Conservation (phyloP, 2,888 invertebrate genomes). For the Hydrotaea cyrtoneurina region DNA sequence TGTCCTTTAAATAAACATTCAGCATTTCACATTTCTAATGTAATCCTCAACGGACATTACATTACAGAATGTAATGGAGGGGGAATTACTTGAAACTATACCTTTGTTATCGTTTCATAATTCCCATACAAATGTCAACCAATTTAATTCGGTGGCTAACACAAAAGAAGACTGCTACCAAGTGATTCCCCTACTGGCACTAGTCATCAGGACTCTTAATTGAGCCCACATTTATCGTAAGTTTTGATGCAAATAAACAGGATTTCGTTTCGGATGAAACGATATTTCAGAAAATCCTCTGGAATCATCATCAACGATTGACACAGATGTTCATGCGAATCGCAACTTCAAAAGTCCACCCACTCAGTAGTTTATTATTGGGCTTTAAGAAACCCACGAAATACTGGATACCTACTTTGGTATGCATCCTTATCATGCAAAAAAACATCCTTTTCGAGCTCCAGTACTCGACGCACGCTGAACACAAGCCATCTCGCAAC, state of each 20-base stretch:
- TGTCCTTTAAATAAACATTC: neutral
- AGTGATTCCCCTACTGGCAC: slow-evolving; percentile 48
- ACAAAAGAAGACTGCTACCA: slow-evolving; percentile 46
- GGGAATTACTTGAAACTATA: neutral
- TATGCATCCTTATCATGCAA: too few species aligned
- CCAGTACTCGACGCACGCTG: neutral
- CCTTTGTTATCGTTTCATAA: neutral
- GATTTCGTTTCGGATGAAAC: neutral
- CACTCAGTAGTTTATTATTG: too few species aligned
- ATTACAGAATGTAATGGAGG: slow-evolving; percentile 11
- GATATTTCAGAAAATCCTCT: neutral
- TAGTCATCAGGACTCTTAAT: neutral
- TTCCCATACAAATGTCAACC: slow-evolving; percentile 68
- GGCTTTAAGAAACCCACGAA: neutral
- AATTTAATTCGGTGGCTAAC: slow-evolving; percentile 71
- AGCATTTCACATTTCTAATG: neutral
- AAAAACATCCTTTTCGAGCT: slow-evolving; percentile 7
- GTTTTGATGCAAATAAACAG: neutral
- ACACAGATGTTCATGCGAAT: too few species aligned
- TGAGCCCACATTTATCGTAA: neutral
- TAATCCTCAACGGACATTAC: slow-evolving; percentile 29
- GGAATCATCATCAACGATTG: too few species aligned
- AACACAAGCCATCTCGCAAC: neutral
- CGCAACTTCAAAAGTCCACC: too few species aligned
- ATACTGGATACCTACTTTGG: neutral